Conservation (phyloP, 2,113 vertebrate genomes). For the Coptodon bakossiorum region DNA sequence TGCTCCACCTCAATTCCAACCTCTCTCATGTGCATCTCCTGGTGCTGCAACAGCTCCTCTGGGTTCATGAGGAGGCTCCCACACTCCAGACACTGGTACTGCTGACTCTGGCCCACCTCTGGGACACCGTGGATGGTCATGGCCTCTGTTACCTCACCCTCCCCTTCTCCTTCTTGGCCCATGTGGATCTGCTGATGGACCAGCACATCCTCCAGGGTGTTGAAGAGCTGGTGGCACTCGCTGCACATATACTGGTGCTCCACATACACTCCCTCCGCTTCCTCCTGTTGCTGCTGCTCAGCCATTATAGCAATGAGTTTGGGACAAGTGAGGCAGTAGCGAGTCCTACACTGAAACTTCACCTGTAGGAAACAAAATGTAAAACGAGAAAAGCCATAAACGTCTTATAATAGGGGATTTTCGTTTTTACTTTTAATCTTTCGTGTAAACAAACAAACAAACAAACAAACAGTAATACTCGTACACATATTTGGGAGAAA, state of each 20-base stretch:
- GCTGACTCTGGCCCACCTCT: constrained; percentile 67
- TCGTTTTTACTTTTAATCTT: neutral
- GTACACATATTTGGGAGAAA: neutral
- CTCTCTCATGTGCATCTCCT: constrained; percentile 83
- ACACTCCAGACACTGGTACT: constrained; percentile 86
- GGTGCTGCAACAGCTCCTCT: constrained; percentile 81
- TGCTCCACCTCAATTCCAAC: constrained; percentile 64
- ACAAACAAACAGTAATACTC: neutral
- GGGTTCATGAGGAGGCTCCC: constrained; percentile 77
- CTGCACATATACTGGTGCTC: constrained; percentile 92
- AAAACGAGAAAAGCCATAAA: neutral
- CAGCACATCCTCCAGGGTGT: constrained; percentile 83
- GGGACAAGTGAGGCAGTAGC: neutral
- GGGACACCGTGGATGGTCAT: constrained; percentile 33
- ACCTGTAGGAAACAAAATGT: neutral
- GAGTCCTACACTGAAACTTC: neutral
- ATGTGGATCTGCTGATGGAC: constrained; percentile 84
- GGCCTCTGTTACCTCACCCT: constrained; percentile 21
- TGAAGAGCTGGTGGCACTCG: constrained; percentile 83
- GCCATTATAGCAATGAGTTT: constrained; percentile 26
- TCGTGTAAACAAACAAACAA: neutral
- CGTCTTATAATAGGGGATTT: neutral
- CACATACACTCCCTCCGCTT: constrained; percentile 62
- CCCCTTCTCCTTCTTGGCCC: constrained; percentile 43
- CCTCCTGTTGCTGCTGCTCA: constrained; percentile 60